Base-by-base conservation (phyloP, 92 coral and sea anemone genomes). In the Isaurus tuberculatus region DNA sequence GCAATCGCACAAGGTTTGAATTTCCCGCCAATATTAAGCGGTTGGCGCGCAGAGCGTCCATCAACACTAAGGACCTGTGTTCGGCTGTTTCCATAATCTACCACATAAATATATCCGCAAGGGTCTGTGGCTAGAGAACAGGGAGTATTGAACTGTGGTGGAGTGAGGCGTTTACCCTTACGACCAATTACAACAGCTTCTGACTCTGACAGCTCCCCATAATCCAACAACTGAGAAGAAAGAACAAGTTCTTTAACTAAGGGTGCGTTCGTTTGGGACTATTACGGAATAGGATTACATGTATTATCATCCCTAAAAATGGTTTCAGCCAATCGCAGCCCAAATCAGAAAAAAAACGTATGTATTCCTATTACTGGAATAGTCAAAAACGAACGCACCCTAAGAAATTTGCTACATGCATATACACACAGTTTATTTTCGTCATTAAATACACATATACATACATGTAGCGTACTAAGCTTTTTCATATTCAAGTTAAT, bases 21-120 rank as follows among this genome's bases (percentile, higher is more conserved):
- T 70, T 94, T 95, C 84, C 98, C 98, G 75, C 94, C 97, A 77
- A 95, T 55, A 42, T 90, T 86, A n/a, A 95, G 90, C 4, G 98
- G 98, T 48, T 93, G 93, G 64, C 92, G 91, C 42, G 64, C 49
- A 23, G 87, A 70, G 40, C 84, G 84, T 32, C 98, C 98, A 23
- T 83, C 84, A 51, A 74, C 72, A 36, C 83, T 91, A 71, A 95
- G 66, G 75, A 95, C 84, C 44, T 94, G 98, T 65, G 94, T 83
- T 58, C 98, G 95, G 22, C 84, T 88, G 75, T 95, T 95, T 1
- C 93, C 95, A 79, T 92, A 92, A 85, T 95, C 98, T 46, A 95
- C 94, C 26, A 95, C 94, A 67, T 94, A 89, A 53, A 95, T 36
- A 33, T 88, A 73, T 19, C 94, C 84, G 78, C 85, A 32, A 66